Percentiles rank a stretch among this genome's conserved stretches.
Evolutionary conservation across 2,888 invertebrate genomes (phyloP).

Genomic region (Malthinus seriepunctatus): DNA sequence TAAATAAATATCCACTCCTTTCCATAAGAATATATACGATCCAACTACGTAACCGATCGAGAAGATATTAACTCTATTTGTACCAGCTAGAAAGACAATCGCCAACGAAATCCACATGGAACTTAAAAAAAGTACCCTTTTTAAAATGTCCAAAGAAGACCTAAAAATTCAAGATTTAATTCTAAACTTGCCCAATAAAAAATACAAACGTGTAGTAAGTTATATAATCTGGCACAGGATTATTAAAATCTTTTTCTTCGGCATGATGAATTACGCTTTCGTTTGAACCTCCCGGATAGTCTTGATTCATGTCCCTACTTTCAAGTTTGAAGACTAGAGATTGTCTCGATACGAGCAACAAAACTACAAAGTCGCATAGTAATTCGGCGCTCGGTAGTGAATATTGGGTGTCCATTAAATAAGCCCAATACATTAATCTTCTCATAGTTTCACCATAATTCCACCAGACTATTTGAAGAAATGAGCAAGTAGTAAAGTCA

Average conservation of each 20-base stretch:
- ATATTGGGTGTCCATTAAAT: slow-evolving; percentile 76
- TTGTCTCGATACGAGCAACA: slow-evolving; percentile 86
- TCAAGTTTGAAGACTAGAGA: slow-evolving; percentile 85
- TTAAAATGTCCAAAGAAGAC: slow-evolving; percentile 88
- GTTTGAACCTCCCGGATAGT: slow-evolving; percentile 76
- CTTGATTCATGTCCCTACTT: slow-evolving; percentile 56
- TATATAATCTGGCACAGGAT: slow-evolving; percentile 89
- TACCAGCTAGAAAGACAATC: slow-evolving; percentile 94
- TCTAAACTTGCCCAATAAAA: neutral
- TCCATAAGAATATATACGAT: slow-evolving; percentile 97
- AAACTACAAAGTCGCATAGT: slow-evolving; percentile 86
- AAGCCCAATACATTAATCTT: slow-evolving; percentile 85
- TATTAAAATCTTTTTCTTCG: slow-evolving; percentile 75
- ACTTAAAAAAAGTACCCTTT: slow-evolving; percentile 84
- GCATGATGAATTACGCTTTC: slow-evolving; percentile 70
- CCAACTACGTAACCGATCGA: slow-evolving; percentile 95
- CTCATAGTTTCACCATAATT: slow-evolving; percentile 59
- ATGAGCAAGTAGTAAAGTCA: slow-evolving; percentile 1
- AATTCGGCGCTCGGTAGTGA: slow-evolving; percentile 80
- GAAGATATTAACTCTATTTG: slow-evolving; percentile 90
- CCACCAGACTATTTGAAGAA: slow-evolving; percentile 74
- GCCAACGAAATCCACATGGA: slow-evolving; percentile 96
- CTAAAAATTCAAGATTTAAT: slow-evolving; percentile 52
- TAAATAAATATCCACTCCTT: slow-evolving; percentile 95
- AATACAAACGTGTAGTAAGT: slow-evolving; percentile 67